Evolutionary conservation across 2,113 vertebrate species (phyloP), one percentile per base, ranked within the genome.

Genomic region (Bambusicola thoracicus): DNA sequence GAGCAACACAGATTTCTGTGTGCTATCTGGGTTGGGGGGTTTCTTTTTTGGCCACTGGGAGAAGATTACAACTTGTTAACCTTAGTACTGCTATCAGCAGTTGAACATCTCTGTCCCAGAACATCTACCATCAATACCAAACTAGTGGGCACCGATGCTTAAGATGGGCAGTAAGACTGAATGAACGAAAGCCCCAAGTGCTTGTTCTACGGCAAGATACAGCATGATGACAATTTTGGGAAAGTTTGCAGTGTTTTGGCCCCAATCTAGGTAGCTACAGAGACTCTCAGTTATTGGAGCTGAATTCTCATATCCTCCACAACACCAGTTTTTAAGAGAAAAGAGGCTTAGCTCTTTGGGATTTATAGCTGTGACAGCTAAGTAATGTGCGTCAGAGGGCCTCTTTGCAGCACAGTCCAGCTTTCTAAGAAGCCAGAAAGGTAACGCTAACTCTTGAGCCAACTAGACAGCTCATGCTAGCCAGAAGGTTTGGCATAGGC

Each of bases 401-500:
- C n/a, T 44, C 29, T 87, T 29, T 92, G 62, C 58, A 86, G 36
- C 27, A 61, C 43, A 49, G 22, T 44, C 40, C 44, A 74, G 53
- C 16, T 59, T 87, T 85, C 44, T 66, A 59, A 77, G 80, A 79
- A 76, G 66, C 53, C 19, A 22, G 48, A 81, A 87, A 79, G 62
- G 70, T 66, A 65, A 27, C 68, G 18, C 36, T 84, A 75, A 32
- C 43, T 94, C 40, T 77, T 90, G 86, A 93, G 58, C 40, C 70
- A 75, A 79, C 30, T 41, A 73, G 62, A 85, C 62, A 94, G 81
- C 78, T 73, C 61, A 68, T 89, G 36, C 36, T 85, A 89, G 84
- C 70, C 77, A 89, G 66, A 25, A 81, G 63, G 82, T 83, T 91
- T 94, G 80, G 55, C 80, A 93, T 41, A 85, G 61, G 19, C 70